Base-by-base conservation (phyloP, 2,888 invertebrate species). In the Macrophya alboannulata region DNA sequence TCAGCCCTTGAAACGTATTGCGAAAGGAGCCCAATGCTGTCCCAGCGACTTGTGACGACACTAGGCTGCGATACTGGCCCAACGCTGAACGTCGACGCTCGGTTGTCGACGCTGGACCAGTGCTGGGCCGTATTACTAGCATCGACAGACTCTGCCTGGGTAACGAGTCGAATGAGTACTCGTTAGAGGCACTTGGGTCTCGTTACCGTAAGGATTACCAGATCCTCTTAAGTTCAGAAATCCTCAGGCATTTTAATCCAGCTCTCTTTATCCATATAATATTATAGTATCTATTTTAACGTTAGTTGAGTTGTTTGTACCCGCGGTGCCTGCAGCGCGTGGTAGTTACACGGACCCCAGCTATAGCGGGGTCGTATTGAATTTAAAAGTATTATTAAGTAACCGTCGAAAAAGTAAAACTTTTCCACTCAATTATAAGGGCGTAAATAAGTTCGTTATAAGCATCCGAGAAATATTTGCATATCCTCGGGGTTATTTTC, bases 351-450 rank as follows among this genome's bases (percentile, higher is more conserved):
- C 31, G 31, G n/a, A 55, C 62, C 62, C 10, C 25, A 48, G 48
- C 10, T 10, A 48, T 25, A 25, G 25, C 62, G 25, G 25, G 48
- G 55, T 68, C 31, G 21, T 74, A 74, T 74, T 74, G 45, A 74
- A 74, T 74, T 74, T 45, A 0, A 74, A 21, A 74, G 72, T 62
- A 62, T 62, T 74, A 45, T 17, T 43, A 45, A 40, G 43, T 74
- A 45, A 21, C 43, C 17, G 43, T 74, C 72, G 43, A n/a, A 21
- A 45, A 74, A 45, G 72, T 74, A 6, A 45, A 74, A 74, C 72
- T 74, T 74, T 74, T 74, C 21, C 72, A 74, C 72, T 74, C 72
- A 25, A 74, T 74, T 45, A 55, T 55, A 55, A 74, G 45, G n/a
- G 21, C 21, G 43, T 21, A 45, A 43, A 74, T 74, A 45, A 74